Conservation (phyloP, 1,140 invertebrate genomes). For the Polypedilum pembai region DNA sequence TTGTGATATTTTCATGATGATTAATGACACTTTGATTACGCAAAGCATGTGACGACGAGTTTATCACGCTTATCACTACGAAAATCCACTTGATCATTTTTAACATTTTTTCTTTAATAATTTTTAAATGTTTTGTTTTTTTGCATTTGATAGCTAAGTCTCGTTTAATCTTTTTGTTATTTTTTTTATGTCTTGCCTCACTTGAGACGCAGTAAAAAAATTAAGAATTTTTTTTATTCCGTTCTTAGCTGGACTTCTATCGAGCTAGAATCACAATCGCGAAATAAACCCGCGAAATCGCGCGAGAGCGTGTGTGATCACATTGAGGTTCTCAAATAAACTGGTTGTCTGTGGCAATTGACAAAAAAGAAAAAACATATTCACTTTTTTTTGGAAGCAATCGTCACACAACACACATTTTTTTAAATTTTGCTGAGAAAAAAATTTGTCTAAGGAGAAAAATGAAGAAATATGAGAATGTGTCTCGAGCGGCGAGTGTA, state of each 20-base stretch:
- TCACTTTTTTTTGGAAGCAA: not conserved
- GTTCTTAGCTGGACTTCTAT: not conserved
- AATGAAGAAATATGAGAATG: too few species aligned
- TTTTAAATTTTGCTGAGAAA: not conserved
- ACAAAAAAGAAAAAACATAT: not conserved
- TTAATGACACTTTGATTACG: too few species aligned
- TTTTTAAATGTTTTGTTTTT: not conserved
- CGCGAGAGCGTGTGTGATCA: not conserved
- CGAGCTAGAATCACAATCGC: not conserved
- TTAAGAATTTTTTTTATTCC: too few species aligned
- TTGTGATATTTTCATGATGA: too few species aligned
- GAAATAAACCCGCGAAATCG: not conserved
- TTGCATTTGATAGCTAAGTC: too few species aligned
- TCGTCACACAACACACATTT: not conserved
- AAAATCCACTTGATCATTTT: conserved; percentile 5
- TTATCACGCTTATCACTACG: not conserved
- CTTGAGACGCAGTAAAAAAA: not conserved
- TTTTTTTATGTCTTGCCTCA: not conserved
- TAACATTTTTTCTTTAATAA: not conserved
- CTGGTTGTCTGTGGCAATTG: not conserved
- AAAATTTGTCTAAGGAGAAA: not conserved
- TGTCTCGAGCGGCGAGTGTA: too few species aligned
- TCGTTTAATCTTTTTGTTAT: not conserved
- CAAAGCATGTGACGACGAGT: not conserved
- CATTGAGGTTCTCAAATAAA: conserved; percentile 8